Percentiles rank a stretch among this genome's conserved stretches.
These are phyloP conservation scores for Labrus mixtus DNA, from an alignment of 2,113 vertebrate genomes.

Conservation along the genomic window DNA sequence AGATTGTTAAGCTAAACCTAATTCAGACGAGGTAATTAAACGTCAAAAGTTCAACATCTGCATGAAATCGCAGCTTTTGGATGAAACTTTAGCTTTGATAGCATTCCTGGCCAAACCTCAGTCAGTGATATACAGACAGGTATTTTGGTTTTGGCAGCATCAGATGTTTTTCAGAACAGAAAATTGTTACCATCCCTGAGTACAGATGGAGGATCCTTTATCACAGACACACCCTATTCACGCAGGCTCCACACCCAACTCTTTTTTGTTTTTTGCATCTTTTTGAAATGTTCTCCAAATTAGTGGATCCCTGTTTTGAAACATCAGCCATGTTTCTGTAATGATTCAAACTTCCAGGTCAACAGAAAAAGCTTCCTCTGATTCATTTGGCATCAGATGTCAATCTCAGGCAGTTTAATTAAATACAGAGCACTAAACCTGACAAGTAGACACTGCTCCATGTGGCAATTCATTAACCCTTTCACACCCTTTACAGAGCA, in stretches of 20 bases:
- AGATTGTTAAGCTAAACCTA: background rate
- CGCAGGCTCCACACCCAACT: background rate
- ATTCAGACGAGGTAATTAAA: background rate
- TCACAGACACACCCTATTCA: constrained; percentile 41
- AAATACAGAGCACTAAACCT: constrained; percentile 2
- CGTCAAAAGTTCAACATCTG: constrained; percentile 2
- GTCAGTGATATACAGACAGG: constrained; percentile 40
- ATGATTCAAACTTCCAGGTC: background rate
- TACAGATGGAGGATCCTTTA: constrained; percentile 49
- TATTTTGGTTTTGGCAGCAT: constrained; percentile 64
- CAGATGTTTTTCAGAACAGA: constrained; percentile 53
- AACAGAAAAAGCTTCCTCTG: background rate
- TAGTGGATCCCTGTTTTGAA: background rate
- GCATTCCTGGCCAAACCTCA: constrained; percentile 40
- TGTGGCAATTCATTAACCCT: background rate
- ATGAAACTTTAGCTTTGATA: constrained; percentile 8
- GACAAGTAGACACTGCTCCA: background rate
- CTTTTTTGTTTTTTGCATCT: background rate
- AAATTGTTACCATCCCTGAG: constrained; percentile 61
- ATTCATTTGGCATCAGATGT: background rate
- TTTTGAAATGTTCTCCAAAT: constrained; percentile 11
- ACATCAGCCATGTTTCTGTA: background rate
- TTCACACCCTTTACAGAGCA: too few relatives aligned
- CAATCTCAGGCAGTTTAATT: constrained; percentile 9
- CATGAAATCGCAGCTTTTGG: constrained; percentile 6